Percentiles rank a stretch among this genome's conserved stretches.
Conservation (phyloP, 2,888 invertebrate species). For the Muschampia plurimacula region DNA sequence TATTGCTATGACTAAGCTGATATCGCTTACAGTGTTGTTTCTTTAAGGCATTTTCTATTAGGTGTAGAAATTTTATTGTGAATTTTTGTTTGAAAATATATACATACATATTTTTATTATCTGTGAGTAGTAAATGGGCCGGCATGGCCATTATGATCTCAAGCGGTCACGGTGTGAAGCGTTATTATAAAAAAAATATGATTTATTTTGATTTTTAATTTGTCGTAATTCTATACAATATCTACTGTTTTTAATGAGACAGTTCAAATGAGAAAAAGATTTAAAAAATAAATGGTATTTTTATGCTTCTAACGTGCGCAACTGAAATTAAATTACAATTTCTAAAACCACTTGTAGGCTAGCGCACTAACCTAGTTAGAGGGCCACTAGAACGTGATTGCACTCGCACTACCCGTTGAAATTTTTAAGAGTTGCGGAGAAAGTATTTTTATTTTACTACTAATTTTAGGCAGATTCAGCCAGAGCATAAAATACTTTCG, state of each 20-base stretch:
- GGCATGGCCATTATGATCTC: no score
- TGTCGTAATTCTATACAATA: not conserved
- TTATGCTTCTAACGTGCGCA: not conserved
- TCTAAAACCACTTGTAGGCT: slow-evolving; percentile 18
- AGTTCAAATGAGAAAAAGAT: not conserved
- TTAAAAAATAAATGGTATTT: not conserved
- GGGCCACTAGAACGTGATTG: slow-evolving; percentile 19
- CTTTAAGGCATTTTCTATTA: slow-evolving; percentile 30
- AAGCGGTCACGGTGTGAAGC: no score
- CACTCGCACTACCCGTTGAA: slow-evolving; percentile 3
- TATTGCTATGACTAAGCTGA: slow-evolving; percentile 62
- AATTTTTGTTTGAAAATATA: no score
- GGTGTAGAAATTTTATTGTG: not conserved
- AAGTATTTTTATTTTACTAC: not conserved
- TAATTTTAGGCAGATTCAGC: not conserved
- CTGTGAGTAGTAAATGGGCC: no score
- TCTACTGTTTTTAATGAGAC: not conserved
- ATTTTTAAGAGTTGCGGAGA: slow-evolving; percentile 10
- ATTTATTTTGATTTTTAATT: no score
- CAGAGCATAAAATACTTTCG: not conserved
- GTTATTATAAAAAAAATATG: no score
- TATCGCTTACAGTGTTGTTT: slow-evolving; percentile 44
- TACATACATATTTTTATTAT: no score
- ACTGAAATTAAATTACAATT: slow-evolving; percentile 21
- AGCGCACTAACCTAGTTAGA: slow-evolving; percentile 24